Conservation (phyloP, 2,797 vertebrate species). For the Echiichthys vipera region DNA sequence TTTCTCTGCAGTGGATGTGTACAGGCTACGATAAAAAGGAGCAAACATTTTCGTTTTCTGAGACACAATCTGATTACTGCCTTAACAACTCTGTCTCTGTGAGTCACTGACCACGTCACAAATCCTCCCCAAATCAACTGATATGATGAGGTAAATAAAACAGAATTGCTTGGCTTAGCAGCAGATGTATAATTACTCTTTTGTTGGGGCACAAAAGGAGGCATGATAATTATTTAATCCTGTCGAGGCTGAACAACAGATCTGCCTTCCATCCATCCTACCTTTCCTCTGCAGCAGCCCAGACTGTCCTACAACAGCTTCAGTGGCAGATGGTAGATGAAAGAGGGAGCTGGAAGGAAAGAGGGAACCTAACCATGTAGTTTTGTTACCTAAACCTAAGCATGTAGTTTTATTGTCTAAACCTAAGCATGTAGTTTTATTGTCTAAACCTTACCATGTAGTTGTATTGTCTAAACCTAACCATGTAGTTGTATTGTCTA, state of each 20-base stretch:
- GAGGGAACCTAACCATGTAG: too few species aligned
- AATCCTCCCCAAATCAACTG: constrained; percentile 26
- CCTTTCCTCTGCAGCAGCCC: constrained; percentile 34
- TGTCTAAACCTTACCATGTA: too few species aligned
- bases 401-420: too few species aligned
- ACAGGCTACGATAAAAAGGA: too few species aligned
- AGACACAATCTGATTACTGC: constrained; percentile 7
- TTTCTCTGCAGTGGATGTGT: not conserved
- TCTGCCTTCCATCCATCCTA: constrained; percentile 43
- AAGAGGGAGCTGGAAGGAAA: constrained; percentile 72
- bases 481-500: too few species aligned
- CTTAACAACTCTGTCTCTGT: constrained; percentile 9
- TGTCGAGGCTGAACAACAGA: constrained; percentile 19
- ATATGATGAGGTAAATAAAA: constrained; percentile 39
- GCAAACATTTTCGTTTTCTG: constrained; percentile 1
- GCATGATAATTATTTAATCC: constrained; percentile 65
- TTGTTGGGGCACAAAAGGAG: constrained; percentile 50
- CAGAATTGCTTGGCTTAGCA: constrained; percentile 35
- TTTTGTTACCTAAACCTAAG: too few species aligned
- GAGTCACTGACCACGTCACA: constrained; percentile 16
- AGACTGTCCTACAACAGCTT: constrained; percentile 51
- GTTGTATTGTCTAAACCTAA: too few species aligned
- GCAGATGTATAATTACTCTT: constrained; percentile 61
- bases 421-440: too few species aligned
- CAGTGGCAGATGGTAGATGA: constrained; percentile 86